Evolutionary conservation across 2,888 invertebrate genomes (phyloP).

Genomic region (Mythimna ferrago): DNA sequence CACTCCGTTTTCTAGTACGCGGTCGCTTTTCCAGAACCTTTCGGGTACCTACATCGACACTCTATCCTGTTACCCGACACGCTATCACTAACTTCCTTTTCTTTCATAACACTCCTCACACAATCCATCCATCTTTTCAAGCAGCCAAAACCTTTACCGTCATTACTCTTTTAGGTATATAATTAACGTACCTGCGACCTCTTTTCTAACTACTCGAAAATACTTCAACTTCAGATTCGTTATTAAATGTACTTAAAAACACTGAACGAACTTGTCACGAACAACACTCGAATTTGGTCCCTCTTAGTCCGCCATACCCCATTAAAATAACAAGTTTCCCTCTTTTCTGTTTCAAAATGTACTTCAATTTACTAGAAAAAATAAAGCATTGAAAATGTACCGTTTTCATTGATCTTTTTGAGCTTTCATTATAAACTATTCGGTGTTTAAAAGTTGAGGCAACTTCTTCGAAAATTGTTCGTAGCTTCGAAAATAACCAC

Average conservation of each 20-base stretch:
- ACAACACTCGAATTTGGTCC: conserved; percentile 1
- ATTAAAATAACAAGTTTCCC: conserved; percentile 31
- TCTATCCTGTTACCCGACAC: no score
- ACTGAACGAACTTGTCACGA: background rate
- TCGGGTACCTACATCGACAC: no score
- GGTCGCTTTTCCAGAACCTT: no score
- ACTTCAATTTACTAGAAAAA: conserved; percentile 26
- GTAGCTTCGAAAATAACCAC: conserved; percentile 30
- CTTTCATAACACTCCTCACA: no score
- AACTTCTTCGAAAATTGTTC: conserved; percentile 37
- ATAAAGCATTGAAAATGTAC: conserved; percentile 26
- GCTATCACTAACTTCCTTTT: no score
- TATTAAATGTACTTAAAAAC: conserved; percentile 1
- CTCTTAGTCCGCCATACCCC: background rate
- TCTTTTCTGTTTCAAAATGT: conserved; percentile 10
- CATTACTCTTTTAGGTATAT: no score
- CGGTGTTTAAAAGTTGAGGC: conserved; percentile 28
- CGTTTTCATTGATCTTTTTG: conserved; percentile 31
- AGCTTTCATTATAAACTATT: conserved; percentile 42
- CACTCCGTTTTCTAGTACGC: no score
- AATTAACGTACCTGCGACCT: background rate
- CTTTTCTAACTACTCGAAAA: background rate
- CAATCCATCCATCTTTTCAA: no score
- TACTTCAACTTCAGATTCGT: background rate
- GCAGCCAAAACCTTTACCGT: background rate